A percentile compares a stretch with the other conserved stretches of the same genome.
phyloP scores from a whole-genome alignment of 2,888 invertebrate genomes.

The Bhutanitis thaidina region DNA sequence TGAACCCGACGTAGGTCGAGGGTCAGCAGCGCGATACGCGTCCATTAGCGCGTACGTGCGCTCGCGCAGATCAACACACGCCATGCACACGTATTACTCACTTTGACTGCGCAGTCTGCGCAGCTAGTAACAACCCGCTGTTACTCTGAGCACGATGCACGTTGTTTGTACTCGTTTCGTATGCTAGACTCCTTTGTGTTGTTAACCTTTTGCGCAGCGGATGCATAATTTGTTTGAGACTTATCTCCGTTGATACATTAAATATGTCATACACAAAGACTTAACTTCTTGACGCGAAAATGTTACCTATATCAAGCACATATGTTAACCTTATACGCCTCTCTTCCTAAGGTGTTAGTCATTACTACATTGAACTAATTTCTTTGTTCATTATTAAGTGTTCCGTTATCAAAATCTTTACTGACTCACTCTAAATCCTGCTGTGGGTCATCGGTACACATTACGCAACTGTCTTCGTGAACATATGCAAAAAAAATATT shows the following conservation, averaged over 20 bases:
- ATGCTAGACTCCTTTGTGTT: not conserved
- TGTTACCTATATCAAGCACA: no score
- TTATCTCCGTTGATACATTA: not conserved
- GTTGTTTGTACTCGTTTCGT: not conserved
- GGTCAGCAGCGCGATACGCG: slow-evolving; percentile 73
- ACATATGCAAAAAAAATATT: not conserved
- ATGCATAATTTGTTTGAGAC: not conserved
- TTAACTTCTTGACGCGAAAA: not conserved
- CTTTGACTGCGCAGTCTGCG: not conserved
- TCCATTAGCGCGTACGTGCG: slow-evolving; percentile 65
- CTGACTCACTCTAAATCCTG: not conserved
- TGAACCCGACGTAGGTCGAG: slow-evolving; percentile 74
- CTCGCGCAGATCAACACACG: slow-evolving; percentile 30
- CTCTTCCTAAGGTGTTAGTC: not conserved
- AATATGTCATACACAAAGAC: not conserved
- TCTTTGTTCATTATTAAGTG: not conserved
- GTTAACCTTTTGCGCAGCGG: not conserved
- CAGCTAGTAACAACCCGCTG: no score
- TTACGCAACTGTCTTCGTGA: not conserved
- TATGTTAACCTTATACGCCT: no score
- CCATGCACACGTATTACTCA: slow-evolving; percentile 26
- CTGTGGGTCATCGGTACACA: not conserved
- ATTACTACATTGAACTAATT: not conserved
- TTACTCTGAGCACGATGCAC: not conserved
- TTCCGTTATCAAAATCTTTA: not conserved